These are phyloP conservation scores for Novumbra hubbsi DNA, from an alignment of 2,797 vertebrate species.

Conservation along the genomic window DNA sequence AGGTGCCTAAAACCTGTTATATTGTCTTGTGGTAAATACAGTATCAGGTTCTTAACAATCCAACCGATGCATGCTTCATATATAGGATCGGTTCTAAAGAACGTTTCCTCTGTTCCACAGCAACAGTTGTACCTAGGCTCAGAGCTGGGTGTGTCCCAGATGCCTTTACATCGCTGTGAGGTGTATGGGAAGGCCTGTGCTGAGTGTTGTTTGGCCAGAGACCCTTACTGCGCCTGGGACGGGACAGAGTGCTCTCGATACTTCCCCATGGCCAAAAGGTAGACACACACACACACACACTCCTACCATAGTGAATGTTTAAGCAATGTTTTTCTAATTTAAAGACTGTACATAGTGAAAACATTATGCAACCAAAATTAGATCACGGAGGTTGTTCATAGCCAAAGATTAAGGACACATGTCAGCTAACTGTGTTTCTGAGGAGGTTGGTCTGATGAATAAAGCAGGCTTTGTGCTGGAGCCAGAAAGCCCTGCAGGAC, in stretches of 20 bases:
- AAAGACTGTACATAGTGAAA: constrained; percentile 16
- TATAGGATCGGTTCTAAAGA: neutral
- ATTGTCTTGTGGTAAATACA: no score
- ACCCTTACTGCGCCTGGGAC: constrained; percentile 99
- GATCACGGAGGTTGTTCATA: constrained; percentile 33
- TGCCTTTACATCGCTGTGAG: constrained; percentile 93
- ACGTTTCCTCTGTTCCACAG: constrained; percentile 64
- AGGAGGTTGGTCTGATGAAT: constrained; percentile 27
- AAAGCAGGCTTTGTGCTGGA: constrained; percentile 46
- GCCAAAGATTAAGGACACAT: constrained; percentile 42
- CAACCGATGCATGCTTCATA: no score
- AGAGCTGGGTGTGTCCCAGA: constrained; percentile 87
- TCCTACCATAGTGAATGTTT: constrained; percentile 8
- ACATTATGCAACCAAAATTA: constrained; percentile 23
- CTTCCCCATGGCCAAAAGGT: constrained; percentile 97
- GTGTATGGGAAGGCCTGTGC: constrained; percentile 96
- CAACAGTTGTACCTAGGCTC: constrained; percentile 97
- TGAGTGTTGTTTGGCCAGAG: constrained; percentile 94
- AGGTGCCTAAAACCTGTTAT: no score
- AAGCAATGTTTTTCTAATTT: neutral
- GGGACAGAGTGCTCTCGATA: constrained; percentile 95
- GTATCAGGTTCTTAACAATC: neutral
- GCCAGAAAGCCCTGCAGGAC: constrained; percentile 49
- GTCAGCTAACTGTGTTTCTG: constrained; percentile 27
- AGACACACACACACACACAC: constrained; percentile 28